phyloP scores from a whole-genome alignment of 1,140 invertebrate genomes.

The Lordiphosa stackelbergi region DNA sequence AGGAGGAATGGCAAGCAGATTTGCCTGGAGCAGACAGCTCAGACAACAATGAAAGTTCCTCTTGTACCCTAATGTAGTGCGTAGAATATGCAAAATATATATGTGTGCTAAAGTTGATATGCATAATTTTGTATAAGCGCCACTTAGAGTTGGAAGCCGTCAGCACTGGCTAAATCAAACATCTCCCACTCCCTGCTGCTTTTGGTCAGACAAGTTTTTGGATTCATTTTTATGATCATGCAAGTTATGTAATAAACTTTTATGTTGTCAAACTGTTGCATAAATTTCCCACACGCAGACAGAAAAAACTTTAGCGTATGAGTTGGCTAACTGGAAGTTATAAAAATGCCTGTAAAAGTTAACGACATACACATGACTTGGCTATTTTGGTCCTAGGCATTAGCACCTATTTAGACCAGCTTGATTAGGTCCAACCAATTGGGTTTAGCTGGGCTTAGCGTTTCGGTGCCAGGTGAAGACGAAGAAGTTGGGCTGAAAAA shows the following conservation, averaged over 20 bases:
- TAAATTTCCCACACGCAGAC: conserved; percentile 58
- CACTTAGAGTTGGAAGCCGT: conserved; percentile 35
- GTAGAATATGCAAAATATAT: conserved; percentile 60
- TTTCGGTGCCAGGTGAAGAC: conserved; percentile 14
- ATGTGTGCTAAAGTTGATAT: conserved; percentile 65
- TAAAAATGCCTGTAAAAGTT: conserved; percentile 46
- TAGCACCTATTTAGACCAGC: conserved; percentile 53
- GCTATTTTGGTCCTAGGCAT: conserved; percentile 33
- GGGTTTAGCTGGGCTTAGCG: conserved; percentile 8
- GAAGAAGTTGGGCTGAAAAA: conserved; percentile 3
- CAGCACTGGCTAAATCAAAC: conserved; percentile 49
- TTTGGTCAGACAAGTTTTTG: conserved; percentile 16
- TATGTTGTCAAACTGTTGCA: conserved; percentile 68
- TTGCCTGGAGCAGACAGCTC: conserved; percentile 9
- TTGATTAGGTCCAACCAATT: conserved; percentile 5
- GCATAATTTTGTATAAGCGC: conserved; percentile 65
- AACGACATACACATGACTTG: conserved; percentile 28
- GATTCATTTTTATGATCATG: conserved; percentile 51
- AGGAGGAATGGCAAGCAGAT: conserved; percentile 19
- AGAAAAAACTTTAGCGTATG: conserved; percentile 27
- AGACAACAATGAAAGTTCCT: conserved; percentile 13
- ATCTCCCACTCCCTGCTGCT: conserved; percentile 4
- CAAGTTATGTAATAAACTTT: conserved; percentile 68
- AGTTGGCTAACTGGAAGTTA: conserved; percentile 44
- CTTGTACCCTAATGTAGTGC: conserved; percentile 32